phyloP scores from a whole-genome alignment of 2,113 vertebrate species.

The Macaca fascicularis region T2T-MFA8v1.1 NC_088376.1:151816501-151817000 shows the following conservation, averaged over 20 bases:
- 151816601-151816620: neutral
- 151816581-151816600: neutral
- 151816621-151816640: neutral
- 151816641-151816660: neutral
- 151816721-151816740: accelerated
- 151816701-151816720: neutral
- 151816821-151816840: neutral
- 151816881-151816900: neutral
- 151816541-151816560: neutral
- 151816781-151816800: accelerated
- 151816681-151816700: neutral
- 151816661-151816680: neutral
- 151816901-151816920: neutral
- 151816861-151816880: neutral
- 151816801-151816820: neutral
- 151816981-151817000: no score
- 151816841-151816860: neutral
- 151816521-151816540: neutral
- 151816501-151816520: neutral
- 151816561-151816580: neutral
- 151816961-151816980: neutral
- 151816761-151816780: neutral
- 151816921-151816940: neutral
- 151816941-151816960: neutral
- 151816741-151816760: no score